These are phyloP conservation scores for Drosophila azteca DNA, from an alignment of 1,140 invertebrate species.

Conservation along the genomic window DNA sequence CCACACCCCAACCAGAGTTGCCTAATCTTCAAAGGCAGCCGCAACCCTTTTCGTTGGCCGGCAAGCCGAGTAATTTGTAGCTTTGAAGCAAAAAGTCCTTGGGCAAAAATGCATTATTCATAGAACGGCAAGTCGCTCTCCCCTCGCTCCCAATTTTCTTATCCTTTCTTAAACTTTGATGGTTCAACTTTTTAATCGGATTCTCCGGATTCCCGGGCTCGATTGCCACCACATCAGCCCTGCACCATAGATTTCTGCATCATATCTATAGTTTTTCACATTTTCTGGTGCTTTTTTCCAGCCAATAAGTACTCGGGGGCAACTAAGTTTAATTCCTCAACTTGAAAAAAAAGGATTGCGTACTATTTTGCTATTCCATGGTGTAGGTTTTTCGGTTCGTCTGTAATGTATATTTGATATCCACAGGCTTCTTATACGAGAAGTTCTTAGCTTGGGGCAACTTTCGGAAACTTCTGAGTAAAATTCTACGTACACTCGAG, in stretches of 20 bases:
- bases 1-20: slow-evolving; percentile 4
- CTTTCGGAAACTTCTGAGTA: slow-evolving; percentile 17
- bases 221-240: slow-evolving; percentile 46
- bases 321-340: slow-evolving; percentile 44
- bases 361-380: slow-evolving; percentile 37
- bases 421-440: slow-evolving; percentile 7
- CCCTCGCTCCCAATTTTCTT: slow-evolving; percentile 8
- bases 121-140: slow-evolving; percentile 39
- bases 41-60: slow-evolving; percentile 58
- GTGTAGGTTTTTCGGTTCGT: slow-evolving; percentile 29
- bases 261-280: slow-evolving; percentile 35
- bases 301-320: slow-evolving; percentile 37
- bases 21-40: slow-evolving; percentile 65
- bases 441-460: slow-evolving; percentile 4
- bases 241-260: slow-evolving; percentile 5
- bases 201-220: slow-evolving; percentile 48
- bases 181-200: slow-evolving; percentile 74
- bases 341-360: slow-evolving; percentile 38
- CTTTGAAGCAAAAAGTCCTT: slow-evolving; percentile 65
- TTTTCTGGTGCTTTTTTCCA: slow-evolving; percentile 15
- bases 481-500: no score
- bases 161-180: slow-evolving; percentile 60
- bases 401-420: slow-evolving; percentile 1
- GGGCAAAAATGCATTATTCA: slow-evolving; percentile 73
- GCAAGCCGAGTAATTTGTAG: slow-evolving; percentile 61